Conservation (phyloP, 2,797 vertebrate genomes). For the Hapalemur alaotrensis region DNA sequence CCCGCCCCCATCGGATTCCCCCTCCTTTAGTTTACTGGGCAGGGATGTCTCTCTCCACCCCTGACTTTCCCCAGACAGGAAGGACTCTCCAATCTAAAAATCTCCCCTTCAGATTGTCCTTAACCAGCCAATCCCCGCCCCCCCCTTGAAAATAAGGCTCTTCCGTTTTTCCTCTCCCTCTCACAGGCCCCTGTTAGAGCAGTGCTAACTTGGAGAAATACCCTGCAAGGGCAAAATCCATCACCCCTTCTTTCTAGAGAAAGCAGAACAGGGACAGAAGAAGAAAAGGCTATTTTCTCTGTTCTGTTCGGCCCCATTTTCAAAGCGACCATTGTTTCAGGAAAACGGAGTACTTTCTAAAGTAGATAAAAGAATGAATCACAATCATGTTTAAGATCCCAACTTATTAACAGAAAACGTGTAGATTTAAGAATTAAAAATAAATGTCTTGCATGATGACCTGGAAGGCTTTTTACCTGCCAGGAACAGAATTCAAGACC, state of each 20-base stretch:
- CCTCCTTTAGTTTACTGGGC: neutral
- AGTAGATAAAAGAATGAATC: conserved; percentile 46
- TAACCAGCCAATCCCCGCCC: neutral
- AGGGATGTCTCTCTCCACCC: neutral
- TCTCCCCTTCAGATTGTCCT: neutral
- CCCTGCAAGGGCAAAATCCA: neutral
- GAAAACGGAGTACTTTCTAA: conserved; percentile 50
- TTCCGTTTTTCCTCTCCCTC: neutral
- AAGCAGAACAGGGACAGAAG: neutral
- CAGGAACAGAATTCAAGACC: conserved; percentile 52
- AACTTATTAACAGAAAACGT: conserved; percentile 68
- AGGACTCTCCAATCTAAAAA: neutral
- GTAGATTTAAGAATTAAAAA: conserved; percentile 59
- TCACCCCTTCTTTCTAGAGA: conserved; percentile 28
- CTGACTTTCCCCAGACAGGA: neutral
- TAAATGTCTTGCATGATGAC: conserved; percentile 51
- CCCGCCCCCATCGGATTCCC: neutral
- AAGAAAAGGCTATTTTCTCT: conserved; percentile 17
- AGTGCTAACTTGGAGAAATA: neutral
- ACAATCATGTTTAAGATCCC: conserved; percentile 35
- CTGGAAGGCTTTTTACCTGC: conserved; percentile 27
- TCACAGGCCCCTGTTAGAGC: neutral
- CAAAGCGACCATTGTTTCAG: conserved; percentile 59
- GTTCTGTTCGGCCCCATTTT: conserved; percentile 6
- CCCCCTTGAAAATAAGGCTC: neutral